Evolutionary conservation across 1,140 invertebrate genomes (phyloP), one percentile per base, ranked within the genome.

Genomic region (Leucophenga varia): DNA sequence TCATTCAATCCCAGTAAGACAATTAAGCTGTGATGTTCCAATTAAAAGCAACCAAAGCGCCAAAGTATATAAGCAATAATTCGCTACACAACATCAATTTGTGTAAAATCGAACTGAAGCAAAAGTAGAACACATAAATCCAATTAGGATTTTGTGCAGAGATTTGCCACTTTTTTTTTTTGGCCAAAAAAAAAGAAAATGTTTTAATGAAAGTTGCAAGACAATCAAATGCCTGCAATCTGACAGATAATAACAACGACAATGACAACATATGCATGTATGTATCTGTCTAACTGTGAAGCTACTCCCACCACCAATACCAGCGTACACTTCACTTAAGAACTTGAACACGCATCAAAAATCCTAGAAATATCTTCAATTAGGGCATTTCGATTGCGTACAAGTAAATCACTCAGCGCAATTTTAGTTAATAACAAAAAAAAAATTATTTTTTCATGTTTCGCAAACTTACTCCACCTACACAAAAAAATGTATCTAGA

Each of bases 381-480:
- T 35, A 32, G 38, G 30, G 21, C 45, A n/a, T n/a, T n/a, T n/a
- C n/a, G n/a, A n/a, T n/a, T 30, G 25, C 41, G 46, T 59, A 49
- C 60, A 69, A 68, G 64, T 64, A 68, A 69, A 68, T 68, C 64
- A 68, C 65, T 69, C 55, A 57, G 38, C 55, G 64, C 61, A 52
- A 68, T 65, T 68, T 69, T 49, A 55, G 60, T 65, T 69, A 69
- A 68, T 68, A 68, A 70, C 64, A 60, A 35, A n/a, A 13, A 30
- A n/a, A 64, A 68, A 64, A 68, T 68, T 57, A 63, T 67, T 63
- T 52, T 35, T 46, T 59, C 60, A 59, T 64, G 49, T 59, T 8
- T 18, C 17, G 14, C 30, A 53, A 57, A 45, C n/a, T n/a, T n/a
- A n/a, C n/a, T n/a, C n/a, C n/a, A n/a, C n/a, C n/a, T n/a, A n/a